Percentiles rank a stretch among this genome's conserved stretches.
phyloP scores from a whole-genome alignment of 2,888 invertebrate species.

The Lagria hirta region DNA sequence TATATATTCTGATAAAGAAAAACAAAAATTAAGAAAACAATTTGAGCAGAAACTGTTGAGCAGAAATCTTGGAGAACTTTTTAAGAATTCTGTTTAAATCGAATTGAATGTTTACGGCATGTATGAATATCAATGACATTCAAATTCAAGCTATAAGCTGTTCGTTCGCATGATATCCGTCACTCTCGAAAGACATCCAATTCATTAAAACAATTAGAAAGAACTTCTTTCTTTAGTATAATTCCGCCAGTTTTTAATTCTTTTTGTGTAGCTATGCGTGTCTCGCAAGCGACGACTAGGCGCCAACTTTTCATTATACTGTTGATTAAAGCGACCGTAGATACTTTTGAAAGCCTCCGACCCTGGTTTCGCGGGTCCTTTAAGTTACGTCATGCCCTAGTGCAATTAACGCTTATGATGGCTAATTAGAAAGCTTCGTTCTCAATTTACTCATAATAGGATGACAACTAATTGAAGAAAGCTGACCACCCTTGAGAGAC shows the following conservation, averaged over 20 bases:
- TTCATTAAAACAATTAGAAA: no score
- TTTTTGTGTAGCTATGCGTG: slow-evolving; percentile 53
- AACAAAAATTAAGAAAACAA: no score
- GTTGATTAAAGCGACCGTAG: slow-evolving; percentile 49
- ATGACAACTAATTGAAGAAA: slow-evolving; percentile 16
- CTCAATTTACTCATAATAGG: slow-evolving; percentile 12
- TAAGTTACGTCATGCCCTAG: slow-evolving; percentile 23
- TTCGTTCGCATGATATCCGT: no score
- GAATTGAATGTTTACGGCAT: no score
- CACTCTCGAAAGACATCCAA: no score
- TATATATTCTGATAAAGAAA: no score
- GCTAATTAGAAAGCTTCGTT: slow-evolving; percentile 15
- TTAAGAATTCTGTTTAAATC: no score
- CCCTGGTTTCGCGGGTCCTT: slow-evolving; percentile 27
- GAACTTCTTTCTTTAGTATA: slow-evolving; percentile 33
- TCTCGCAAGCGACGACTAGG: slow-evolving; percentile 50
- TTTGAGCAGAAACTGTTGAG: no score
- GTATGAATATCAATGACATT: no score
- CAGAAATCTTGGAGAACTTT: no score
- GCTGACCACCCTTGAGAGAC: slow-evolving; percentile 19
- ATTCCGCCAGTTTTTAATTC: slow-evolving; percentile 44
- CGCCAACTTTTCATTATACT: slow-evolving; percentile 55
- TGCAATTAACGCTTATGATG: slow-evolving; percentile 23
- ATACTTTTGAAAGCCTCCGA: slow-evolving; percentile 24
- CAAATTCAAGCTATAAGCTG: no score